Evolutionary conservation across 37 sponge, comb jelly and placozoan species (phyloP), one percentile per base, ranked within the genome.

Genomic region (Lycopodina hypogea): DNA sequence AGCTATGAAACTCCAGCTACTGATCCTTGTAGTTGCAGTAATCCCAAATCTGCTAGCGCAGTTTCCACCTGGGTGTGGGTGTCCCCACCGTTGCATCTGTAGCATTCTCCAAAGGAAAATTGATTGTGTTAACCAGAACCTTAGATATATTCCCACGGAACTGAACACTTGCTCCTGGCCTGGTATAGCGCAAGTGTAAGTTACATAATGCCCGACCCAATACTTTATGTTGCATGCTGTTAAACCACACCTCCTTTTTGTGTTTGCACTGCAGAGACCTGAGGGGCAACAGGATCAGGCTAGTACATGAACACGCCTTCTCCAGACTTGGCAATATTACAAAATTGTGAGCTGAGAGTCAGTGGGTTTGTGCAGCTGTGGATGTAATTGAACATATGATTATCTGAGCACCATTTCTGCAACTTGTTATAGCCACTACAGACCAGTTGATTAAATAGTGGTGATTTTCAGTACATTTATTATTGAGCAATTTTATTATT

Each of bases 181-280:
- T 28, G 74, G 52, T 19, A 65, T 78, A 35, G 29, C 53, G 21
- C 72, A 33, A 66, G 8, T 85, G 86, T 79, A 64, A 72, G 86
- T 28, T 55, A 4, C 34, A 22, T 68, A 3, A 23, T 23, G 73
- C 15, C 39, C 59, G 23, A 56, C 42, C 14, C 35, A 0, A 26
- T 42, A 7, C 63, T 21, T 34, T 59, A 30, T 24, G n/a, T n/a
- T n/a, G n/a, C n/a, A n/a, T n/a, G n/a, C 48, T 51, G 56, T 19
- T 41, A 22, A 81, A 72, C 81, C 74, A 72, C 65, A 21, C 63
- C 57, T 72, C 29, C 56, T 38, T 55, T 70, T 29, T 80, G 7
- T 39, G 68, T 56, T 37, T 66, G 48, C 9, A 45, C 42, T 87
- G 69, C 80, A 89, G 90, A 33, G 74, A 89, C 66, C 48, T 89